phyloP scores from a whole-genome alignment of 2,113 vertebrate species.

The Microtus pennsylvanicus region DNA sequence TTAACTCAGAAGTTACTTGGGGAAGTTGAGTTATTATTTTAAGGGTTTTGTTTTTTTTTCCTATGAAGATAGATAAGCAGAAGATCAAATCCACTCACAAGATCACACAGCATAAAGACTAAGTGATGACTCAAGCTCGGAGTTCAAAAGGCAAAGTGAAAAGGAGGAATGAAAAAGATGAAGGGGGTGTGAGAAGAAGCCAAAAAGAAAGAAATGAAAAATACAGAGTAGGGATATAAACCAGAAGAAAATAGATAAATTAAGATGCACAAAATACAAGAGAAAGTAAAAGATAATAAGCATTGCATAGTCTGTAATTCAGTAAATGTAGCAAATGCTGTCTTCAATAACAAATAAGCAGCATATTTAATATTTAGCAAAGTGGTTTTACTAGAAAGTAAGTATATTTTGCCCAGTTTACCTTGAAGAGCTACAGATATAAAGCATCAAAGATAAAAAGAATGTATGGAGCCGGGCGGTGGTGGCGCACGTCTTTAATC shows the following conservation, averaged over 20 bases:
- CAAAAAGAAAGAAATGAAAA: background rate
- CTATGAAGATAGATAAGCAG: background rate
- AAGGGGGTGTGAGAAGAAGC: background rate
- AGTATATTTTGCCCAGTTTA: background rate
- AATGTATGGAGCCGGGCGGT: background rate
- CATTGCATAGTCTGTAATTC: background rate
- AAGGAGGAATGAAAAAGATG: background rate
- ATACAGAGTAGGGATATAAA: background rate
- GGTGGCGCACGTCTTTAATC: too few species aligned
- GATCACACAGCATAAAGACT: background rate
- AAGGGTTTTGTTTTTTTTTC: background rate
- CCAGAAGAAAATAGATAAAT: background rate
- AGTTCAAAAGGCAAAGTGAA: background rate
- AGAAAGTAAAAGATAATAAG: background rate
- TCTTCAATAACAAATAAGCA: background rate
- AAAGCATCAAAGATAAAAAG: background rate
- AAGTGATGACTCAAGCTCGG: background rate
- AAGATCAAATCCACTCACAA: background rate
- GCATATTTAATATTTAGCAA: background rate
- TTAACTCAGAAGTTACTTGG: background rate
- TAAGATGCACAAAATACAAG: background rate
- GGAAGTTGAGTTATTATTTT: background rate
- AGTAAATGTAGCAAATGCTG: background rate
- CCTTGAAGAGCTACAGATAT: background rate
- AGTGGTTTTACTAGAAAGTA: background rate